Evolutionary conservation across 1,140 invertebrate genomes (phyloP).

Genomic region (Brachionus asplanchnoidis): DNA sequence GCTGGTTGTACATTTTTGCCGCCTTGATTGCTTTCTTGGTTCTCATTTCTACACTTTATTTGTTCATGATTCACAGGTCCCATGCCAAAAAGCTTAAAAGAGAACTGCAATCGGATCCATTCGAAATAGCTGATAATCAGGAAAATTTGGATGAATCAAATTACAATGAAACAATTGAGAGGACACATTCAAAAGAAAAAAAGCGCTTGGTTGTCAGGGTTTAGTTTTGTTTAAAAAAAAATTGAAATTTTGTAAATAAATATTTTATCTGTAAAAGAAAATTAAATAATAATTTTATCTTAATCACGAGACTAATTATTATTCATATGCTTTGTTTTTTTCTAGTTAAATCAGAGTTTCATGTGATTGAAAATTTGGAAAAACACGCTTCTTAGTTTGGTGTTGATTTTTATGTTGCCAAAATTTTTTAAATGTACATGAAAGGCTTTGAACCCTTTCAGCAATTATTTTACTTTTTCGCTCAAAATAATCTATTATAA

Average conservation of each 20-base stretch:
- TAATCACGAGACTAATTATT: not conserved
- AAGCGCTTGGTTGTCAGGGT: not conserved
- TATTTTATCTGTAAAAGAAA: slow-evolving; percentile 17
- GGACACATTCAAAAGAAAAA: not conserved
- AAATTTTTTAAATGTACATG: not conserved
- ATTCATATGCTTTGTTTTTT: not conserved
- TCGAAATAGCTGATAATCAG: not conserved
- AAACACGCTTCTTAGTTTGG: not conserved
- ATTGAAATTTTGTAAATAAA: slow-evolving; percentile 23
- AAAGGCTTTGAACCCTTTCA: slow-evolving; percentile 19
- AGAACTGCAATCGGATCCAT: not conserved
- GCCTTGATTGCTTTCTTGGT: not conserved
- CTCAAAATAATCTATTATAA: not conserved
- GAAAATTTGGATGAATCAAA: not conserved
- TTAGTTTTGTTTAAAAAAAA: not conserved
- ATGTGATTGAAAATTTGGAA: not conserved
- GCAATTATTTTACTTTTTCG: not conserved
- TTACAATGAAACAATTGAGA: not conserved
- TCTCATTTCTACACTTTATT: not conserved
- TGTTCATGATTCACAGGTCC: not conserved
- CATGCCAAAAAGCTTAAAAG: not conserved
- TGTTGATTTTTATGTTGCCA: not conserved
- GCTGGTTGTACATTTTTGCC: not conserved
- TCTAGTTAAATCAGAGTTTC: not conserved
- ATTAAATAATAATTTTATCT: not conserved